Conservation (phyloP, 2,888 invertebrate species). For the Drosophila parthenogenetica region DNA sequence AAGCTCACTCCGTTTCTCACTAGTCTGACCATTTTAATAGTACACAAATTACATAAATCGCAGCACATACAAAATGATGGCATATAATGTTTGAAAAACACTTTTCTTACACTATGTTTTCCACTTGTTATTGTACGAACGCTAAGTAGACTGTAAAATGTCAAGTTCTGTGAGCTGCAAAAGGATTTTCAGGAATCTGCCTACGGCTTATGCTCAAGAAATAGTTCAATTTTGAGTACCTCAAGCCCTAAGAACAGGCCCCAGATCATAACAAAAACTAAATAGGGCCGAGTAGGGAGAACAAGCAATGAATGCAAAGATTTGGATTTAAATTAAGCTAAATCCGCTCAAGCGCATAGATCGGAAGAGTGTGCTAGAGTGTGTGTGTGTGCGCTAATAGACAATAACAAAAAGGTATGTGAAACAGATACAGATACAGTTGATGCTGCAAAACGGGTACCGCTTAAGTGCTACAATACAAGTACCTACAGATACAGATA, state of each 20-base stretch:
- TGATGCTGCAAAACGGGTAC: constrained; percentile 57
- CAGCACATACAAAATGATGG: background rate
- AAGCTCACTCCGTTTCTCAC: too few species aligned
- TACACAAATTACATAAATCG: background rate
- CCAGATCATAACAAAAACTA: constrained; percentile 41
- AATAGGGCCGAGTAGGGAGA: constrained; percentile 40
- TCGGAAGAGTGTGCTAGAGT: constrained; percentile 24
- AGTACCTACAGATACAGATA: constrained; percentile 66
- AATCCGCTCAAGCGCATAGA: constrained; percentile 71
- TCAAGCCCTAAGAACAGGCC: constrained; percentile 38
- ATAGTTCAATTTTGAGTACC: constrained; percentile 51
- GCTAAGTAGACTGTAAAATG: constrained; percentile 36
- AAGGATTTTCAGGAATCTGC: constrained; percentile 28
- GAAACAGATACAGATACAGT: constrained; percentile 33
- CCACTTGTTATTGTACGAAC: background rate
- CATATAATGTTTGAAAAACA: background rate
- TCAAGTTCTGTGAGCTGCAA: constrained; percentile 43
- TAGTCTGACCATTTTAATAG: background rate
- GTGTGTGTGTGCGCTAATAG: constrained; percentile 60
- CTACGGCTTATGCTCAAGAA: constrained; percentile 41
- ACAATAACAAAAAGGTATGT: constrained; percentile 77
- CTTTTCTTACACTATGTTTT: background rate
- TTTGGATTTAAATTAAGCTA: constrained; percentile 79
- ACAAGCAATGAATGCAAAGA: constrained; percentile 57
- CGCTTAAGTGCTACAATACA: constrained; percentile 68